Conservation (phyloP, 1,140 invertebrate species). For the Drosophila orosa region DNA sequence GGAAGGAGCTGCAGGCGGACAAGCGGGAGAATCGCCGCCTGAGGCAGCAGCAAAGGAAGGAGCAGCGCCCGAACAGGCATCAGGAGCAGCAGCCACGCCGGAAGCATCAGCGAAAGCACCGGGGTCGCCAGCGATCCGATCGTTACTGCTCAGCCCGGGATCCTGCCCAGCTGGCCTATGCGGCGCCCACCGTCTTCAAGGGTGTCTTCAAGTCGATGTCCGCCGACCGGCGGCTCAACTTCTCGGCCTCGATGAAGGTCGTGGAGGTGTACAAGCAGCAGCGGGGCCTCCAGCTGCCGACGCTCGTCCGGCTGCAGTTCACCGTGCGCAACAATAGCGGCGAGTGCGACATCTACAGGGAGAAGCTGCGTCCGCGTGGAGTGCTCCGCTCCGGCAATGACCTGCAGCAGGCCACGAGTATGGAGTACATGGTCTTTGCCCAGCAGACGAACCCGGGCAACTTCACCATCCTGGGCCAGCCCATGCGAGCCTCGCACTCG, state of each 20-base stretch:
- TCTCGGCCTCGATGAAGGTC: constrained; percentile 88
- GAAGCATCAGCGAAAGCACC: constrained; percentile 61
- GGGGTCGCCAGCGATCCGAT: constrained; percentile 63
- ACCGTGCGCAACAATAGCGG: constrained; percentile 72
- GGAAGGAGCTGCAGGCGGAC: constrained; percentile 46
- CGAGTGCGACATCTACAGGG: constrained; percentile 83
- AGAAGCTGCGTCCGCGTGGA: constrained; percentile 76
- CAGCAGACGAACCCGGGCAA: constrained; percentile 88
- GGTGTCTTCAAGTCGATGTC: constrained; percentile 88
- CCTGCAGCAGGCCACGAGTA: constrained; percentile 86
- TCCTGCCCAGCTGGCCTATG: constrained; percentile 86
- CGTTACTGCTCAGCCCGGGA: constrained; percentile 87
- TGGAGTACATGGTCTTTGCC: constrained; percentile 88
- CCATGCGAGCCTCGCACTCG: constrained; percentile 86
- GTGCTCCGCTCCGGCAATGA: constrained; percentile 85
- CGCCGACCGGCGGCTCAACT: constrained; percentile 85
- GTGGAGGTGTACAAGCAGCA: constrained; percentile 87
- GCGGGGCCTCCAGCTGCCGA: constrained; percentile 85
- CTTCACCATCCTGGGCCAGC: constrained; percentile 88
- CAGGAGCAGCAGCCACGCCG: constrained; percentile 44
- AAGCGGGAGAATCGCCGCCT: constrained; percentile 44
- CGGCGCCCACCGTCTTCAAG: constrained; percentile 88
- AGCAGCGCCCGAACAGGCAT: constrained; percentile 36
- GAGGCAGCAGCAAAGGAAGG: constrained; percentile 43
- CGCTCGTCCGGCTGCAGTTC: constrained; percentile 75